Evolutionary conservation across 2,113 vertebrate species (phyloP), one percentile per base, ranked within the genome.

Genomic region (Hymenochirus boettgeri): DNA sequence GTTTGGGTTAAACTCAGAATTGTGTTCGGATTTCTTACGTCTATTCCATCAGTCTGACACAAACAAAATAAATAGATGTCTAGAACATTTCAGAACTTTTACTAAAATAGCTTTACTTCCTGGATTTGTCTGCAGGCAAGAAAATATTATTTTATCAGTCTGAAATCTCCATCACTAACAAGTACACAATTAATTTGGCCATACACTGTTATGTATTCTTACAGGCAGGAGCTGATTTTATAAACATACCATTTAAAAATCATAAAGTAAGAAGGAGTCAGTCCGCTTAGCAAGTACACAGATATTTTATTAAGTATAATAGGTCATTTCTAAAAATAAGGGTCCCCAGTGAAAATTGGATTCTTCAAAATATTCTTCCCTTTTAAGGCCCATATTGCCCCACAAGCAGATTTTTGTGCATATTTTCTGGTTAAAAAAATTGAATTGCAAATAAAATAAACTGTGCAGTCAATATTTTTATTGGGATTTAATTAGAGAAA

Each of bases 311-410:
- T 58, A 51, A 17, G 33, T 17, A 39, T 85, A 87, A 86, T 74
- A 77, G 76, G 80, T 74, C 77, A 76, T 78, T 79, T 79, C 88
- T 86, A 85, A 86, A 85, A 85, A 85, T 90, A 88, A 79, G 75
- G 74, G 75, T 88, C 86, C 89, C 89, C 79, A 73, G 76, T 85
- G 85, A 87, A 77, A 76, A 72, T 57, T 76, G 80, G 85, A 72
- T 83, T 79, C 81, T 81, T 80, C 7, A 67, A 79, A 81, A 71
- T 24, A 47, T 82, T 35, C 63, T 76, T 82, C 84, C 88, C 82
- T 88, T 90, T 89, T 87, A 89, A 81, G 82, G 83, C 62, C 74
- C 70, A 74, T 88, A 85, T 90, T 94, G 93, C 46, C 91, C 91
- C 90, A 93, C 90, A 93, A 87, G 85, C 91, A 91, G 86, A 87